Conservation (phyloP, 1,140 invertebrate genomes). For the Anoplophora glabripennis region DNA sequence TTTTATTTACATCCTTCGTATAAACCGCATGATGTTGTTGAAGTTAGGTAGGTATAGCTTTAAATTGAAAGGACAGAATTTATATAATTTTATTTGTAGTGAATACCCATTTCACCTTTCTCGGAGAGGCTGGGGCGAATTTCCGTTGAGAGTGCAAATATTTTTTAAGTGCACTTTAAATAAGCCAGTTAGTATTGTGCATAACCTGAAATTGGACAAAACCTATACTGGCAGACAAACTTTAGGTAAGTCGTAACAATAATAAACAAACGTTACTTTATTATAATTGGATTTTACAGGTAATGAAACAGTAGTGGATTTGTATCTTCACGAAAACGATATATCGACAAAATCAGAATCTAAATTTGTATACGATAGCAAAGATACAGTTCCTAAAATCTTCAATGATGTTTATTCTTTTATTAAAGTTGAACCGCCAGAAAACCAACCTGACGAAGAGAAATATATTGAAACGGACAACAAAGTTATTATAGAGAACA, state of each 20-base stretch:
- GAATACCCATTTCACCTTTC: slow-evolving; percentile 78
- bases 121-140: slow-evolving; percentile 87
- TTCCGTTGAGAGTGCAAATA: slow-evolving; percentile 76
- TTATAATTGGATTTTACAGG: slow-evolving; percentile 51
- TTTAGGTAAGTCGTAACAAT: slow-evolving; percentile 54
- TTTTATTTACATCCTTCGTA: slow-evolving; percentile 85
- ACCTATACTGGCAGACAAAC: slow-evolving; percentile 85
- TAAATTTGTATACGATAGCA: neutral
- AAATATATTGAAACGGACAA: neutral
- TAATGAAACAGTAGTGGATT: slow-evolving; percentile 71
- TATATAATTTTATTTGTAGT: slow-evolving; percentile 47
- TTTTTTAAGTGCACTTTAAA: slow-evolving; percentile 74
- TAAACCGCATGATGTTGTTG: slow-evolving; percentile 81
- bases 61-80: slow-evolving; percentile 3
- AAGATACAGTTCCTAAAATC: neutral
- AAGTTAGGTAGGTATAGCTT: slow-evolving; percentile 61
- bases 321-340: slow-evolving; percentile 58
- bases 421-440: neutral
- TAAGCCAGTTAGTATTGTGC: slow-evolving; percentile 76
- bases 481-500: neutral
- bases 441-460: neutral
- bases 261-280: neutral
- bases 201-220: slow-evolving; percentile 78
- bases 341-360: neutral
- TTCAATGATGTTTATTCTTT: neutral